Evolutionary conservation across 2,797 vertebrate genomes (phyloP).

Genomic region (Argyrosomus regius): DNA sequence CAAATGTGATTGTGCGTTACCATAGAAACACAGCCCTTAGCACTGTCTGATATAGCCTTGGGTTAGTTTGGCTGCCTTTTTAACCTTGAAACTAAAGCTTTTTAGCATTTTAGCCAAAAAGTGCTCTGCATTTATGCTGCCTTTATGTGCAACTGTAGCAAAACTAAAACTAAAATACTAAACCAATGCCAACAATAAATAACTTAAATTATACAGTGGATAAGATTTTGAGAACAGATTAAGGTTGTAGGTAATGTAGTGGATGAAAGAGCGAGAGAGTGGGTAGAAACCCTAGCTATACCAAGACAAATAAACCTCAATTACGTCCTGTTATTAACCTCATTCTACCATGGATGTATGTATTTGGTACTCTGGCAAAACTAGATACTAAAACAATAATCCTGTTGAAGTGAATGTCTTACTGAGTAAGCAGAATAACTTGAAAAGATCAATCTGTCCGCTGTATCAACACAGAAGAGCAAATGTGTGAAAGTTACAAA

Average conservation of each 20-base stretch:
- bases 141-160: not conserved
- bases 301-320: not conserved
- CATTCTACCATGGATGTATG: not conserved
- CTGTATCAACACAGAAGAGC: not conserved
- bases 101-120: not conserved
- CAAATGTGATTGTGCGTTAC: slow-evolving; percentile 1
- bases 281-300: not conserved
- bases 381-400: slow-evolving; percentile 1
- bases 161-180: not conserved
- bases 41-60: not conserved
- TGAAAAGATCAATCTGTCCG: not conserved
- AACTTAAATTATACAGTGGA: not conserved
- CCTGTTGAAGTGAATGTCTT: not conserved
- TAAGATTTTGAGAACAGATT: not conserved
- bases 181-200: not conserved
- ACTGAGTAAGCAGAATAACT: not conserved
- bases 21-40: slow-evolving; percentile 1
- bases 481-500: not conserved
- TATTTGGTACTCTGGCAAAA: not conserved
- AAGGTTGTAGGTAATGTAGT: not conserved
- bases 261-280: not conserved
- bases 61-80: not conserved
- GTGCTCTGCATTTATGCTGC: not conserved
- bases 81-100: not conserved
- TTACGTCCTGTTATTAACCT: not conserved